Base-by-base conservation (phyloP, 1,140 invertebrate genomes). In the Hylaeus anthracinus region DNA sequence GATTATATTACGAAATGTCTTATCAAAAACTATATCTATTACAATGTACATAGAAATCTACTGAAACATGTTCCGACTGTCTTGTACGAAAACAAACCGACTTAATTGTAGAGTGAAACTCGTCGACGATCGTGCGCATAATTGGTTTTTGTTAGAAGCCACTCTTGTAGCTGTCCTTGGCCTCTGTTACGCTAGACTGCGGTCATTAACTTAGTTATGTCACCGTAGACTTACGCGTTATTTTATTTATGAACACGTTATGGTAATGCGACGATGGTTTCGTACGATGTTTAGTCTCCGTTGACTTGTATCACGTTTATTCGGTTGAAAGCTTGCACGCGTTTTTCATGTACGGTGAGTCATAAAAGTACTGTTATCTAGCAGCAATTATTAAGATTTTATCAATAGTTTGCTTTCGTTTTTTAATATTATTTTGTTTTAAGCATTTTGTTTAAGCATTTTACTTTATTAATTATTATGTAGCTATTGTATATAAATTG, bases 131-230 rank as follows among this genome's bases (percentile, higher is more conserved):
- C 45, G 26, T 55, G 53, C 51, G 53, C 26, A 37, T 51, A 70
- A 77, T 70, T 60, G 45, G 15, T 26, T 39, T 15, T 58, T 65
- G 12, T 43, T 10, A 14, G 43, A 60, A 69, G 53, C 15, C 51
- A n/a, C 37, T 14, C 45, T 26, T 10, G 3, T 12, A 14, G 2
- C 14, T 43, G 39, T 71, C 45, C 58, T 71, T 71, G 67, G 37
- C 58, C 39, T 26, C 51, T 41, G 9, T 71, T 71, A 26, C 48
- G 10, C 51, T 15, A 61, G 41, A 12, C 1, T 37, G 51, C n/a
- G n/a, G 8, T 45, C 63, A 56, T 75, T 69, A 58, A 58, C 14
- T 65, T 9, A n/a, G 71, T 51, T 51, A 72, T 39, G 71, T 51
- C 56, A 48, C 55, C 39, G 26, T 61, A 43, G 1, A 61, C 12